phyloP scores from a whole-genome alignment of 2,797 vertebrate genomes.

The Sebastes matsubarae region DNA sequence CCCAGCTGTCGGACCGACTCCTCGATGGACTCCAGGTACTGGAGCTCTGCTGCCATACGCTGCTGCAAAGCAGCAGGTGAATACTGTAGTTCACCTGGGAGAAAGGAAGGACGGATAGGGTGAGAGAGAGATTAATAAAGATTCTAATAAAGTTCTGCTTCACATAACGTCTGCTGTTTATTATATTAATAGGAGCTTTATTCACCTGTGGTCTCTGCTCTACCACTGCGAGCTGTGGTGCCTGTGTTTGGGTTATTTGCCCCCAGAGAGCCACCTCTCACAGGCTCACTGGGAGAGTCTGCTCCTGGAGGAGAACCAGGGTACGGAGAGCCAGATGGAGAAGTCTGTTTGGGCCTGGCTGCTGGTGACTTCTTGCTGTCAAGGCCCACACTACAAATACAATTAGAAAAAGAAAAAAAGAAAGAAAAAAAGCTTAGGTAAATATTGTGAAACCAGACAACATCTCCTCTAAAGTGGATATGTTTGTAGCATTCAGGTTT shows the following conservation, averaged over 20 bases:
- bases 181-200: not conserved
- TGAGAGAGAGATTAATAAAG: not conserved
- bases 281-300: slow-evolving; percentile 49
- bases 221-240: slow-evolving; percentile 23
- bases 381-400: slow-evolving; percentile 46
- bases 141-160: not conserved
- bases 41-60: slow-evolving; percentile 89
- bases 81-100: slow-evolving; percentile 85
- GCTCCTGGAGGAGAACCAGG: slow-evolving; percentile 46
- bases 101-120: not conserved
- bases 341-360: slow-evolving; percentile 45
- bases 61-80: slow-evolving; percentile 92
- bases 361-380: slow-evolving; percentile 60
- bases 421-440: not conserved
- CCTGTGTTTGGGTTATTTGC: slow-evolving; percentile 27
- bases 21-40: slow-evolving; percentile 92
- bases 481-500: not conserved
- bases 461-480: not conserved
- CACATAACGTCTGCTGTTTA: not conserved
- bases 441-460: not conserved
- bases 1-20: slow-evolving; percentile 93
- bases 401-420: not conserved
- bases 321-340: slow-evolving; percentile 53
- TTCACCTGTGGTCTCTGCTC: slow-evolving; percentile 67
- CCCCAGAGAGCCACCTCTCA: slow-evolving; percentile 34